These are phyloP conservation scores for Micromussa lordhowensis DNA, from an alignment of 92 coral and sea anemone genomes.

Conservation along the genomic window DNA sequence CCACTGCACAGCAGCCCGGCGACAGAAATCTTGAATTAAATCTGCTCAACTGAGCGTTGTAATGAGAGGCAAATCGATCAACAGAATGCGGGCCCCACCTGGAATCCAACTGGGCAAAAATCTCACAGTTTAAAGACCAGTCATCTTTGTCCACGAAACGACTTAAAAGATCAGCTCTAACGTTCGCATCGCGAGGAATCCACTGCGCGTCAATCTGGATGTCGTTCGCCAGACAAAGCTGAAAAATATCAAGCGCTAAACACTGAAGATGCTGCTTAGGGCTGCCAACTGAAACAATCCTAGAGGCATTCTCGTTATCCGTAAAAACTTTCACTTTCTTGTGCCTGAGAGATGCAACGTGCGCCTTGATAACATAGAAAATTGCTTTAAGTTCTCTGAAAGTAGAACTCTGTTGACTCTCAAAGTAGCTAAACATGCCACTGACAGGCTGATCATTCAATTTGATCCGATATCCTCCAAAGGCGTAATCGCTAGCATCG, in stretches of 20 bases:
- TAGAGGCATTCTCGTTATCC: constrained; percentile 46
- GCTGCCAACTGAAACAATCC: constrained; percentile 36
- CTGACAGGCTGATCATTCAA: constrained; percentile 23
- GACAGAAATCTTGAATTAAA: too few species aligned
- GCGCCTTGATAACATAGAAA: constrained; percentile 20
- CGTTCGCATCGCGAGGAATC: constrained; percentile 36
- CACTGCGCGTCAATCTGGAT: constrained; percentile 34
- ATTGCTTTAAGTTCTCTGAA: constrained; percentile 51
- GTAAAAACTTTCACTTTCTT: constrained; percentile 51
- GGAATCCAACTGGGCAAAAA: too few species aligned
- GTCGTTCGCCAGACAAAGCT: constrained; percentile 34
- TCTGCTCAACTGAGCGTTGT: too few species aligned
- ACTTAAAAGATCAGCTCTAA: too few species aligned
- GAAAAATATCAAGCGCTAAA: constrained; percentile 34
- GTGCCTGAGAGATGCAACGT: too few species aligned
- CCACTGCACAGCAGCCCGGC: too few species aligned
- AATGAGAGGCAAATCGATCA: too few species aligned
- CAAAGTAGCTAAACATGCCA: constrained; percentile 18
- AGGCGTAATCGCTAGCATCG: constrained; percentile 51
- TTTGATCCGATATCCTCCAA: constrained; percentile 42
- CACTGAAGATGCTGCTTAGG: background rate
- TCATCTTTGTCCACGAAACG: too few species aligned
- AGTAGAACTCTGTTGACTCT: constrained; percentile 27
- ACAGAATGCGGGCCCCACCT: too few species aligned
- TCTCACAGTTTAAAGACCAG: too few species aligned